Evolutionary conservation across 2,113 vertebrate genomes (phyloP).

Genomic region (Etia nguti): DNA sequence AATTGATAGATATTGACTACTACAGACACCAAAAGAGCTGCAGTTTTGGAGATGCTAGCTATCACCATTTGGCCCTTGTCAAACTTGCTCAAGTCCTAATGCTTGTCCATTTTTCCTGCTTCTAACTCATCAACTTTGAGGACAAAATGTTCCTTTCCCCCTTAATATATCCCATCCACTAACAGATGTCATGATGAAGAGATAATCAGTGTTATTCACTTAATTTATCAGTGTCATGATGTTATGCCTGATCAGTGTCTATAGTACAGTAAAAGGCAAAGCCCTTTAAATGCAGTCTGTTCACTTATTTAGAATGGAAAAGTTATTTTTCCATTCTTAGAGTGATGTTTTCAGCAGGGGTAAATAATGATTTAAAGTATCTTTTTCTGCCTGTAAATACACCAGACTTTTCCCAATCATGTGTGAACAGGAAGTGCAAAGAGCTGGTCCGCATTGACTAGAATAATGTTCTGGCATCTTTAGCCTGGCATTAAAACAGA

Average conservation of each 20-base stretch:
- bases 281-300: not conserved
- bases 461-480: slow-evolving; percentile 45
- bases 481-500: slow-evolving; percentile 45
- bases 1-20: too few species aligned
- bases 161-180: not conserved
- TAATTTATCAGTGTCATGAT: not conserved
- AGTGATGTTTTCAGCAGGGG: not conserved
- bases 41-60: not conserved
- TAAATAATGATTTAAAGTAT: not conserved
- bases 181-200: not conserved
- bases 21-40: too few species aligned
- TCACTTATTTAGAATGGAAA: not conserved
- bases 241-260: not conserved
- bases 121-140: not conserved
- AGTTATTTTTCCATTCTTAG: not conserved
- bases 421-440: slow-evolving; percentile 1
- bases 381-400: not conserved
- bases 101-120: not conserved
- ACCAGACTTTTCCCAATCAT: not conserved
- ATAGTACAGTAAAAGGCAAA: not conserved
- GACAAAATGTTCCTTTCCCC: not conserved
- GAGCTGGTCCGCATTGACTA: slow-evolving; percentile 31
- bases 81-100: not conserved
- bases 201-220: not conserved
- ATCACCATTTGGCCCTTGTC: not conserved